phyloP scores from a whole-genome alignment of 2,113 vertebrate genomes.

The Gasterosteus nipponicus region DNA sequence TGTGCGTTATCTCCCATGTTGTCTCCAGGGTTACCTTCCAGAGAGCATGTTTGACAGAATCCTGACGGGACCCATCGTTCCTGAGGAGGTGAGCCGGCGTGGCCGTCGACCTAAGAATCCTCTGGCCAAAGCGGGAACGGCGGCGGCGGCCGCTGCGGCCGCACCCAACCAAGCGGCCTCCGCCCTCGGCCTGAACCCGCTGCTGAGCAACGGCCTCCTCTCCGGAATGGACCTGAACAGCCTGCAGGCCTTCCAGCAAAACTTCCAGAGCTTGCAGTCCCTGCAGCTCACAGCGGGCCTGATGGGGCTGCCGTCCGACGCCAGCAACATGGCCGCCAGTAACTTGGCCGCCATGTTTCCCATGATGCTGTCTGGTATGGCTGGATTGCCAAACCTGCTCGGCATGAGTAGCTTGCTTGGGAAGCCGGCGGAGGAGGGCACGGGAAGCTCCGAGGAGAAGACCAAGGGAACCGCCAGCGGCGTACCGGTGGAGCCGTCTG shows the following conservation, averaged over 20 bases:
- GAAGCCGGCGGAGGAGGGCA: slow-evolving; percentile 83
- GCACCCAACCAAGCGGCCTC: slow-evolving; percentile 72
- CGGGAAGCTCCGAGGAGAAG: slow-evolving; percentile 79
- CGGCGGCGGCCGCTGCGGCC: slow-evolving; percentile 65
- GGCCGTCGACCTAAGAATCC: slow-evolving; percentile 96
- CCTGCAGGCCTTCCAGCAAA: slow-evolving; percentile 97
- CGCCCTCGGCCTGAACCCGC: slow-evolving; percentile 80
- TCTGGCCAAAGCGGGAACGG: slow-evolving; percentile 82
- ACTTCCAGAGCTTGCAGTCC: slow-evolving; percentile 94
- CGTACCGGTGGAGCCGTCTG: slow-evolving; percentile 74
- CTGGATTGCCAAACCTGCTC: slow-evolving; percentile 92
- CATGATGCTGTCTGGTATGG: slow-evolving; percentile 96
- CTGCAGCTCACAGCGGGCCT: slow-evolving; percentile 93
- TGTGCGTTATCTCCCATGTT: background rate
- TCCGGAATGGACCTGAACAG: slow-evolving; percentile 90
- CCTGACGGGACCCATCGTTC: slow-evolving; percentile 95
- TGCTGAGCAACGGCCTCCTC: slow-evolving; percentile 90
- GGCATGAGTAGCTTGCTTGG: slow-evolving; percentile 87
- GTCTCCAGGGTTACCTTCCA: slow-evolving; percentile 92
- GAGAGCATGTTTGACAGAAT: slow-evolving; percentile 98
- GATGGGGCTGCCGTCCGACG: slow-evolving; percentile 90
- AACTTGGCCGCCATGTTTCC: slow-evolving; percentile 95
- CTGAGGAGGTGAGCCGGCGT: slow-evolving; percentile 94
- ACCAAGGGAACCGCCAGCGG: slow-evolving; percentile 82
- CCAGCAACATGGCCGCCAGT: slow-evolving; percentile 87